phyloP scores from a whole-genome alignment of 2,113 vertebrate species.

The Machaerirhynchus nigripectus region DNA sequence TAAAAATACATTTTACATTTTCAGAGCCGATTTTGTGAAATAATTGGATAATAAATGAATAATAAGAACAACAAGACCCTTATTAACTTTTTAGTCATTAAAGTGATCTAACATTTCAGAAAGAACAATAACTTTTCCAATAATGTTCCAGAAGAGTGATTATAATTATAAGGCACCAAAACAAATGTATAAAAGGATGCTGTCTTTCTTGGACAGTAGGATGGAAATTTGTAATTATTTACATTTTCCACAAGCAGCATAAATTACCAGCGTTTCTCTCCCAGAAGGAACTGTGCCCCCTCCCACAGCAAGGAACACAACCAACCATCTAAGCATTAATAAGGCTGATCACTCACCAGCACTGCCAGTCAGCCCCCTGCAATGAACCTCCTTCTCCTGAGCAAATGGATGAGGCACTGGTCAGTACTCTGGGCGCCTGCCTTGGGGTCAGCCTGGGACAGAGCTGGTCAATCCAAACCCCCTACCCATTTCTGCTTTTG shows the following conservation, averaged over 20 bases:
- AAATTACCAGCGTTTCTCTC: neutral
- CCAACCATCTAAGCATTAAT: neutral
- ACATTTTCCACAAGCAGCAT: neutral
- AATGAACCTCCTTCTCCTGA: neutral
- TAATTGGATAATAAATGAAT: conserved; percentile 48
- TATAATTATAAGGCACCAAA: neutral
- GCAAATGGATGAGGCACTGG: accelerated
- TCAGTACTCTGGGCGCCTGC: neutral
- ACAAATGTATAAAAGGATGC: neutral
- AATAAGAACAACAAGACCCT: conserved; percentile 12
- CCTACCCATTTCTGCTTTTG: neutral
- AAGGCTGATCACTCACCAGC: neutral
- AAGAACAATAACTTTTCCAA: conserved; percentile 31
- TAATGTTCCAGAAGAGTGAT: neutral
- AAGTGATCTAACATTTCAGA: conserved; percentile 20
- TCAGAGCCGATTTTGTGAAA: conserved; percentile 18
- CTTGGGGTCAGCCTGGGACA: neutral
- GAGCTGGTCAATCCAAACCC: neutral
- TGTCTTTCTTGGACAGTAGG: conserved; percentile 28
- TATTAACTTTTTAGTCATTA: conserved; percentile 28
- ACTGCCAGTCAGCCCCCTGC: neutral
- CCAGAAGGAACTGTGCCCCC: neutral
- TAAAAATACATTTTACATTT: conserved; percentile 24
- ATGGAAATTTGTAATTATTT: conserved; percentile 50
- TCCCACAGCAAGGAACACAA: neutral